Evolutionary conservation across 53 echinoderm and acorn worm genomes (phyloP), one percentile per base, ranked within the genome.

Genomic region (Temnopleurus reevesii): DNA sequence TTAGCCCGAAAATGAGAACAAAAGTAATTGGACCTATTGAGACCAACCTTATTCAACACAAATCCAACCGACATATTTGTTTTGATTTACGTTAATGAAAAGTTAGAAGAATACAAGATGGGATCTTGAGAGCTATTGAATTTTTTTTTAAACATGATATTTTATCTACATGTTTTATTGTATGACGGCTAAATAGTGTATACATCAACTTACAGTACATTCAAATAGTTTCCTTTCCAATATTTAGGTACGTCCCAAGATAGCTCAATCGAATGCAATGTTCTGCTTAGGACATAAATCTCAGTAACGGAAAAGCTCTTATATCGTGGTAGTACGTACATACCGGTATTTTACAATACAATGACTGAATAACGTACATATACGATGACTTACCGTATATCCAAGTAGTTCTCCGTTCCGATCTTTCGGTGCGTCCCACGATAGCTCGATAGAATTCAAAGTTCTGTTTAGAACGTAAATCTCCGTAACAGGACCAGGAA

Each of bases 391-490:
- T 53, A 87, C 88, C 53, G 88, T 87, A 55, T 87, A 87, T 1
- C 88, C 71, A 8, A 49, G 53, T 15, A 87, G 34, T 34, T 66
- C 65, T 1, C 88, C 88, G 71, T 87, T 87, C 18, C 65, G 34
- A 8, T 28, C 7, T 49, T 71, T 87, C 0, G 88, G 88, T 13
- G 88, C 66, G 8, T 19, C 65, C 88, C 88, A 87, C 17, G 12
- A 3, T 66, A 87, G 27, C 35, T 87, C 88, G 33, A 87, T 87
- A 34, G 65, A 66, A 55, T 45, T 24, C 71, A 87, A 46, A 0
- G 88, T 87, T 71, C 88, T 29, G 53, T 87, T 87, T 55, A 87
- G 8, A n/a, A 87, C 88, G 19, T 65, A 71, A 17, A 87, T 13
- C 27, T 47, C 34, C 1, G 88, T 87, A 1, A 66, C 66, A 31